Percentiles rank a stretch among this genome's conserved stretches.
These are phyloP conservation scores for Micromys minutus DNA, from an alignment of 2,113 vertebrate species.

Conservation along the genomic window DNA sequence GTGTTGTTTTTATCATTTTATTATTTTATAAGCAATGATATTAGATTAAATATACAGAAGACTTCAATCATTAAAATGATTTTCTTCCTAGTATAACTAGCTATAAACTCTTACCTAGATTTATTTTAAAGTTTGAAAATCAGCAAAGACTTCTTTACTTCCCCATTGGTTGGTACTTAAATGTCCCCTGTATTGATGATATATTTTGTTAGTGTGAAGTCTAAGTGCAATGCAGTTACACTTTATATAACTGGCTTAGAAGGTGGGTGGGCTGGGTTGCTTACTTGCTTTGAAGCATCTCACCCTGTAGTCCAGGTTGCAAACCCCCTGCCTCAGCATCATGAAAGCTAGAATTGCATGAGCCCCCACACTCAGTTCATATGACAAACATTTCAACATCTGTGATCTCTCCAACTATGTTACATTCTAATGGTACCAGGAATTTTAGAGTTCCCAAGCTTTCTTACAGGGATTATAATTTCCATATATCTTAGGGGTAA, in stretches of 20 bases:
- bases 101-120: conserved; percentile 19
- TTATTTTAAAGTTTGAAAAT: conserved; percentile 51
- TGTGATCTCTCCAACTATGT: not conserved
- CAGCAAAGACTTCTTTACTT: not conserved
- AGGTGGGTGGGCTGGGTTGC: not conserved
- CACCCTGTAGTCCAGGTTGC: no score
- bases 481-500: not conserved
- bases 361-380: not conserved
- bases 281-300: not conserved
- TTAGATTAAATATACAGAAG: not conserved
- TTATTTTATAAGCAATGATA: conserved; percentile 54
- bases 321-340: not conserved
- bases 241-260: not conserved
- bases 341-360: not conserved
- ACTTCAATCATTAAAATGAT: not conserved
- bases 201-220: not conserved
- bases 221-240: not conserved
- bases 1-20: conserved; percentile 17
- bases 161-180: not conserved
- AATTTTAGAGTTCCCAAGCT: not conserved
- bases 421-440: not conserved
- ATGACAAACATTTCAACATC: not conserved
- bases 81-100: not conserved
- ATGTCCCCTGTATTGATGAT: not conserved
- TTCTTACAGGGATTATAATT: conserved; percentile 29